Base-by-base conservation (phyloP, 2,888 invertebrate genomes). In the Phyllotreta striolata region DNA sequence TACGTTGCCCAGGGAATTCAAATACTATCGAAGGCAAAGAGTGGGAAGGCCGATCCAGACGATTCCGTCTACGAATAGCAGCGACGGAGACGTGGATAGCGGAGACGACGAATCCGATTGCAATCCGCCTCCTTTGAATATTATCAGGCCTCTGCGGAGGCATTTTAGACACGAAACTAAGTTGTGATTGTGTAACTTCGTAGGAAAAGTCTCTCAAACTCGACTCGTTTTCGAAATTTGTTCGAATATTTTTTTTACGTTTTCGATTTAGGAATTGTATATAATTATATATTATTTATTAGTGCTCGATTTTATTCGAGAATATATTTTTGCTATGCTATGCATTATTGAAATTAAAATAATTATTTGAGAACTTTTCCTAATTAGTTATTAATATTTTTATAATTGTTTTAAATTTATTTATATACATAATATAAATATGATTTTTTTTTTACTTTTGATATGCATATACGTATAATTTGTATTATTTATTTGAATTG, bases 1-100 rank as follows among this genome's bases (percentile, higher is more conserved):
- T 79, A 94, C 93, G 0, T 82, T 94, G 55, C 93, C 93, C 0
- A 86, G 93, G 10, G 92, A 93, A 82, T 93, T 93, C 82, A 91
- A 92, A 75, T 93, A 92, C 83, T 90, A 90, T 83, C 82, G 89
- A 44, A 67, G 84, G 54, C 77, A 75, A 66, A 68, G 75, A 55
- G 69, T 73, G 38, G 75, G 73, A 82, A 88, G 64, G 84, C 88
- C 68, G 82, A 87, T 62, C 88, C 88, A 90, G 68, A 89, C 90
- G 12, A 86, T 91, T 14, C 89, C 91, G 7, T 92, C 92, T 71
- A 93, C 92, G 40, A 93, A 94, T 76, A 93, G 93, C 74, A 93
- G 93, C 44, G 74, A 74, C 76, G 93, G 93, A 63, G 93, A 93
- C 79, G 93, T 93, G 5, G 93, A 93, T 82, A 92, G 92, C 63